Percentiles rank a stretch among this genome's conserved stretches.
These are phyloP conservation scores for Thymelicus lineola DNA, from an alignment of 2,888 invertebrate species.

Conservation along the genomic window DNA sequence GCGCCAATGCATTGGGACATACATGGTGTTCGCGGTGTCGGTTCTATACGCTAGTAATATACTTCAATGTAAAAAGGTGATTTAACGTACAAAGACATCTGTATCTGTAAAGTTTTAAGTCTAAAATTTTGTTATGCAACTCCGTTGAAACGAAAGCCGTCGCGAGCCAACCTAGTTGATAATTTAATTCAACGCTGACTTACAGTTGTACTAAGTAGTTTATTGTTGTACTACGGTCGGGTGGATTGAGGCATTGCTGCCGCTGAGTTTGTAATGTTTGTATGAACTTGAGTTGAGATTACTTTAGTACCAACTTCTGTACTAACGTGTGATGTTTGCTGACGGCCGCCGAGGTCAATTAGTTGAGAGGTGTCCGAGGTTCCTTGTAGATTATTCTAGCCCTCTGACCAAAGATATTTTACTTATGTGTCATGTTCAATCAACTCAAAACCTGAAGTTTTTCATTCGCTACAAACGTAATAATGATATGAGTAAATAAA, in stretches of 20 bases:
- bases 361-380: neutral
- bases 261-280: constrained; percentile 12
- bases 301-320: constrained; percentile 4
- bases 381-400: neutral
- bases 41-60: too few relatives aligned
- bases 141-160: constrained; percentile 26
- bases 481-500: too few relatives aligned
- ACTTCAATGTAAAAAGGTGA: too few relatives aligned
- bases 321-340: neutral
- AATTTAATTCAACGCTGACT: constrained; percentile 37
- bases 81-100: too few relatives aligned
- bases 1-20: too few relatives aligned
- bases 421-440: too few relatives aligned
- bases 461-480: too few relatives aligned
- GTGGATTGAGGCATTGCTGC: constrained; percentile 27
- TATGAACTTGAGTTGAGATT: constrained; percentile 7
- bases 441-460: too few relatives aligned
- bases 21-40: too few relatives aligned
- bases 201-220: constrained; percentile 36
- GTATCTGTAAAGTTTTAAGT: too few relatives aligned
- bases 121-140: neutral
- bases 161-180: constrained; percentile 22
- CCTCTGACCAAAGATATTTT: too few relatives aligned
- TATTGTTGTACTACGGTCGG: constrained; percentile 35
- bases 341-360: neutral